Evolutionary conservation across 2,888 invertebrate genomes (phyloP), one percentile per base, ranked within the genome.

Genomic region (Macropis europaea): DNA sequence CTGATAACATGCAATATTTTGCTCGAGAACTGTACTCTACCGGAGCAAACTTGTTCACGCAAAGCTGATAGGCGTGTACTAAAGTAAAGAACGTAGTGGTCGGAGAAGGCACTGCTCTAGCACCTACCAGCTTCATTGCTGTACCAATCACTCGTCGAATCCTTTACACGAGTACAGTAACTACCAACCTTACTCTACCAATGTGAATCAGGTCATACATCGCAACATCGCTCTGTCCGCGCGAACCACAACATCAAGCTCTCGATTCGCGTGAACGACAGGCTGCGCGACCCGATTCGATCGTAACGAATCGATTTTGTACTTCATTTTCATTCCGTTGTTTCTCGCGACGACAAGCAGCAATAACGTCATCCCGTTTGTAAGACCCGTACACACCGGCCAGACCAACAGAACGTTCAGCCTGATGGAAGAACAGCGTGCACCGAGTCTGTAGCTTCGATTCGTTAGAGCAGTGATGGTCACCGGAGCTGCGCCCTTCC

Each of bases 301-400:
- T 13, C 50, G 7, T 11, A 47, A 40, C 17, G 50, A 60, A 60
- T 50, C 50, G 43, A 59, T 50, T 61, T 61, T 66, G 6, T 52
- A 42, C 36, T 11, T 52, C 34, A 15, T 17, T 17, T 60, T 60
- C 13, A 17, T 38, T 36, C 50, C 26, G 6, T 59, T 34, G 34
- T 52, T 45, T 43, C 28, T 15, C 45, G 56, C 63, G 45, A 42
- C 24, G 22, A 26, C 15, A 42, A 17, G 24, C 67, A 68, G 62
- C 67, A 68, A 68, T 68, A 68, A 63, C 24, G 36, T 53, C 24
- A 34, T 32, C 52, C 62, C 48, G 30, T 42, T 62, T n/a, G 59
- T 59, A 48, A 59, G 42, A 11, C 22, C 24, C n/a, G n/a, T n/a
- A n/a, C n/a, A 17, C 32, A 1, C 0, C 30, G 13, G 22, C 15